Percentiles rank a stretch among this genome's conserved stretches.
phyloP scores from a whole-genome alignment of 2,888 invertebrate genomes.

The Bimastos eiseni region DNA sequence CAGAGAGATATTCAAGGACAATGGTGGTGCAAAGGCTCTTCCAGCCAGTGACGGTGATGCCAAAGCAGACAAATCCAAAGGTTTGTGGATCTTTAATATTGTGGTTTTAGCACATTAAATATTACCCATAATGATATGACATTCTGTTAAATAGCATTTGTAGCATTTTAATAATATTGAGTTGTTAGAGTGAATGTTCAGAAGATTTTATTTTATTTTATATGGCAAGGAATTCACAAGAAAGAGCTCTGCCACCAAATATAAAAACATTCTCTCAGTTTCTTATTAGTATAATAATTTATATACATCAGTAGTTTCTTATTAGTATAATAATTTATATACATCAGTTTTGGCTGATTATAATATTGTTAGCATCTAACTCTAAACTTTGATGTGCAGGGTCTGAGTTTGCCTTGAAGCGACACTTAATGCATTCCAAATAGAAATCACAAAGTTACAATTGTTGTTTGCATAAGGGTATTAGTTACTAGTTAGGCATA shows the following conservation, averaged over 20 bases:
- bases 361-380: no score
- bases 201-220: not conserved
- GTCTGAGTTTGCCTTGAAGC: no score
- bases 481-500: not conserved
- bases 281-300: not conserved
- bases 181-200: not conserved
- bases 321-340: not conserved
- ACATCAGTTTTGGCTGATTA: not conserved
- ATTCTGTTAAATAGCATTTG: not conserved
- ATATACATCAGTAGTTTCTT: not conserved
- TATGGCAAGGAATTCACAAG: not conserved
- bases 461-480: no score
- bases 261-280: no score
- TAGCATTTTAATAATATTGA: not conserved
- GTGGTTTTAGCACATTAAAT: not conserved
- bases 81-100: not conserved
- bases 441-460: no score
- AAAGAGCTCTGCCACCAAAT: not conserved
- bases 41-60: not conserved
- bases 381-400: no score
- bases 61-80: not conserved
- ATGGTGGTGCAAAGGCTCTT: not conserved
- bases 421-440: no score
- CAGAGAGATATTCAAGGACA: slow-evolving; percentile 24
- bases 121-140: not conserved